Conservation (phyloP, 2,113 vertebrate species). For the Oplegnathus fasciatus region DNA sequence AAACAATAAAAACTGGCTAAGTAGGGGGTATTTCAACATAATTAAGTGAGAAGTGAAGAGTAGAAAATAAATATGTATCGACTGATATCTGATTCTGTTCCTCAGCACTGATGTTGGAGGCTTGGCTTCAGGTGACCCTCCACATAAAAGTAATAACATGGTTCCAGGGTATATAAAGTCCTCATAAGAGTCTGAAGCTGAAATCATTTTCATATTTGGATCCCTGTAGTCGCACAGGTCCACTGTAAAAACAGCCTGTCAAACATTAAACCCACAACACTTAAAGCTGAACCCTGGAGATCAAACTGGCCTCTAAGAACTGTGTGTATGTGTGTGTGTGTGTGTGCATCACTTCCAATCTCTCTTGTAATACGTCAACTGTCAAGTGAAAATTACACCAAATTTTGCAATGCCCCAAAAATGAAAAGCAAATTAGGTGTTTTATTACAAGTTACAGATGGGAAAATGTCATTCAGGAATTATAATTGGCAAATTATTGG, state of each 20-base stretch:
- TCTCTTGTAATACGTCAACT: constrained; percentile 23
- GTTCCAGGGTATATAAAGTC: constrained; percentile 6
- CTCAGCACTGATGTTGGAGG: constrained; percentile 3
- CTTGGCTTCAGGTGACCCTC: constrained; percentile 15
- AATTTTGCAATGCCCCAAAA: constrained; percentile 12
- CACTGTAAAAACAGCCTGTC: constrained; percentile 43
- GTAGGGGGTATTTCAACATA: neutral
- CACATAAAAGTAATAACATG: constrained; percentile 4
- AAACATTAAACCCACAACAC: constrained; percentile 31
- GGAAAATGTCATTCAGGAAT: constrained; percentile 24
- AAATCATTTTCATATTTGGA: constrained; percentile 22
- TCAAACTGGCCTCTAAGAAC: constrained; percentile 14
- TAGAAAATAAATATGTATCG: neutral
- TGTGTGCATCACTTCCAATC: constrained; percentile 9
- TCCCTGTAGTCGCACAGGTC: constrained; percentile 17
- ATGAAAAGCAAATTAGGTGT: constrained; percentile 27
- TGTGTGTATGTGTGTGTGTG: neutral
- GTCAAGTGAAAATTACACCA: constrained; percentile 39
- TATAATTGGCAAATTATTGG: constrained; percentile 5
- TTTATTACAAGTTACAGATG: constrained; percentile 5
- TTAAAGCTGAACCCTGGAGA: constrained; percentile 12
- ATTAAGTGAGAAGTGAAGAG: neutral
- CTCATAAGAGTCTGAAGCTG: constrained; percentile 1
- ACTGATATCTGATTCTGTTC: neutral
- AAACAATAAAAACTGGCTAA: neutral